Evolutionary conservation across 2,113 vertebrate species (phyloP).

Genomic region (Carlito syrichta): DNA sequence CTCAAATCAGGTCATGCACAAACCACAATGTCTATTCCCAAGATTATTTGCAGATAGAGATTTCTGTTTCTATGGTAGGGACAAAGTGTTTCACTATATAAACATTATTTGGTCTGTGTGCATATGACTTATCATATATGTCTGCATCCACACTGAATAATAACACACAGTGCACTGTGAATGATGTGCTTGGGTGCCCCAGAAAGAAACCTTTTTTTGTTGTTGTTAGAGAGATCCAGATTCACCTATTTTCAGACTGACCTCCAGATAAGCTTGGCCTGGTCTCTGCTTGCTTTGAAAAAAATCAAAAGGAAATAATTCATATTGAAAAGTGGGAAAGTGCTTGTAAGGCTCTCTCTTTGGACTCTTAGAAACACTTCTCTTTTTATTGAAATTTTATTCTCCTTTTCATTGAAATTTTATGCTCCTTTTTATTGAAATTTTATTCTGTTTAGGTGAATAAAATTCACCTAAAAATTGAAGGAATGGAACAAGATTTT

Average conservation of each 20-base stretch:
- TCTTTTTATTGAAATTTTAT: neutral
- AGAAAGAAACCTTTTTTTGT: constrained; percentile 35
- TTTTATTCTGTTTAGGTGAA: too few species aligned
- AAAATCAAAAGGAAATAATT: constrained; percentile 59
- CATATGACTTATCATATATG: neutral
- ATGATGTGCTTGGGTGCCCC: neutral
- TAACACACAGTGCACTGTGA: neutral
- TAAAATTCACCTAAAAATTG: neutral
- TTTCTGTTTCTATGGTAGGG: neutral
- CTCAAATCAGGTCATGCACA: neutral
- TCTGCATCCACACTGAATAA: neutral
- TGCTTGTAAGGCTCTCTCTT: constrained; percentile 25
- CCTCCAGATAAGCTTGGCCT: constrained; percentile 9
- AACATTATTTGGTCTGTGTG: neutral
- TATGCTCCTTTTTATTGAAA: neutral
- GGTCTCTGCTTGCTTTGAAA: constrained; percentile 20
- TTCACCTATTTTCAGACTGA: constrained; percentile 44
- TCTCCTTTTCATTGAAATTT: neutral
- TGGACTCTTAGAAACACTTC: constrained; percentile 30
- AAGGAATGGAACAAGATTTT: constrained; percentile 14
- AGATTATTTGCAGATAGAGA: neutral
- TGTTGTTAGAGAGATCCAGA: neutral
- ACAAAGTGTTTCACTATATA: neutral
- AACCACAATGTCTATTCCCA: neutral
- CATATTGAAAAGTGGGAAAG: constrained; percentile 34